phyloP scores from a whole-genome alignment of 2,888 invertebrate genomes.

The Pachliopta kotzebuea region DNA sequence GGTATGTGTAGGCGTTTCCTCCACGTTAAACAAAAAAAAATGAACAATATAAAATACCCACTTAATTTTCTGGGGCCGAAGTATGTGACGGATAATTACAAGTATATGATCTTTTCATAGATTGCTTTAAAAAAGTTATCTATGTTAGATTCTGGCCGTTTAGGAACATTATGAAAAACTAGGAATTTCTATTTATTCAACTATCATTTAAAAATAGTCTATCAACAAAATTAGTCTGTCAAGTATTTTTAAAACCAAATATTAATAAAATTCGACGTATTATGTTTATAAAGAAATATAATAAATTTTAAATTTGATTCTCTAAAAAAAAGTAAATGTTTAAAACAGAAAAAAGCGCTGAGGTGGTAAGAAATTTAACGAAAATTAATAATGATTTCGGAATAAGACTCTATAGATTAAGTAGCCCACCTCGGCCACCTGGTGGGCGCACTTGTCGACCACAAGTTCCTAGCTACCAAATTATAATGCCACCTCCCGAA shows the following conservation, averaged over 20 bases:
- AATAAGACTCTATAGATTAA: conserved; percentile 41
- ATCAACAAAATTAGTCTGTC: background rate
- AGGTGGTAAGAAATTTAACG: conserved; percentile 26
- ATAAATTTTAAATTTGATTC: background rate
- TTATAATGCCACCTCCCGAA: conserved; percentile 46
- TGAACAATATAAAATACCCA: too few relatives aligned
- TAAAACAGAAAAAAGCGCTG: conserved; percentile 23
- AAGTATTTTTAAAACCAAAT: background rate
- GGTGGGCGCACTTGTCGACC: conserved; percentile 45
- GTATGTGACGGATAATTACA: too few relatives aligned
- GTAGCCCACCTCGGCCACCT: conserved; percentile 51
- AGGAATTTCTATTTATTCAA: background rate
- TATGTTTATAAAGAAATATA: background rate
- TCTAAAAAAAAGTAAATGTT: conserved; percentile 8
- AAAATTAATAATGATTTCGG: conserved; percentile 17
- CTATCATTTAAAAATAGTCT: background rate
- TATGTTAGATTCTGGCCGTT: background rate
- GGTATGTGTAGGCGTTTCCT: too few relatives aligned
- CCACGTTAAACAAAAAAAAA: too few relatives aligned
- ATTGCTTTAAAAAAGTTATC: background rate
- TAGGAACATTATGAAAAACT: background rate
- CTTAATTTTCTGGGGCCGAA: too few relatives aligned
- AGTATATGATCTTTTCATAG: background rate
- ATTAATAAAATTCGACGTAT: background rate
- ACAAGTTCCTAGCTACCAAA: conserved; percentile 43